Percentiles rank a stretch among this genome's conserved stretches.
Evolutionary conservation across 2,888 invertebrate species (phyloP).

Genomic region (Esperia sulphurella): DNA sequence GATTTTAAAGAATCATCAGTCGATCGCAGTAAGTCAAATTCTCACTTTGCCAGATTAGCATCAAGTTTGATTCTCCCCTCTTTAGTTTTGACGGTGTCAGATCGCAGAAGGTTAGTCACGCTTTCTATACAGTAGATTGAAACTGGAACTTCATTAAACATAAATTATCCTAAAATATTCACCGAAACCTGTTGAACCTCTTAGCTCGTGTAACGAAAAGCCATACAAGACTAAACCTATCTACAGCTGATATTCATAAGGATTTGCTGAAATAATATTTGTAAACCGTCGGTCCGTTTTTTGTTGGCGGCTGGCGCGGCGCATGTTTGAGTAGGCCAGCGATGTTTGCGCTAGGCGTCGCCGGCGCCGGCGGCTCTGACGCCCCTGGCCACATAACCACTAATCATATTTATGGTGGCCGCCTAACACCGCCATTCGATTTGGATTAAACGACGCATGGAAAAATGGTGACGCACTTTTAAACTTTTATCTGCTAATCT

Average conservation of each 20-base stretch:
- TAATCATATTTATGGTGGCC: constrained; percentile 72
- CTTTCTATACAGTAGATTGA: too few species aligned
- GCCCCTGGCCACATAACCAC: constrained; percentile 48
- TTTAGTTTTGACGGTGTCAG: too few species aligned
- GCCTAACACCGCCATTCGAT: constrained; percentile 40
- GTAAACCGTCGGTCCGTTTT: constrained; percentile 36
- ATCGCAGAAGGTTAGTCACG: too few species aligned
- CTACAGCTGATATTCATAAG: constrained; percentile 21
- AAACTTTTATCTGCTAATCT: not conserved
- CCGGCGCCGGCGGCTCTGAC: constrained; percentile 31
- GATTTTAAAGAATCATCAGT: too few species aligned
- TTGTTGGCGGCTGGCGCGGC: constrained; percentile 21
- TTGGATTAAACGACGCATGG: constrained; percentile 52
- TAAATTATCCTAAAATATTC: not conserved
- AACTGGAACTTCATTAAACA: not conserved
- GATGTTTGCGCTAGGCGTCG: constrained; percentile 55
- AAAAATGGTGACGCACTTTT: constrained; percentile 3
- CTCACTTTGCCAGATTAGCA: too few species aligned
- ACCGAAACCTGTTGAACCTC: not conserved
- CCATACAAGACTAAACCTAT: not conserved
- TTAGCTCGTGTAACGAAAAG: not conserved
- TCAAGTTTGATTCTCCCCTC: too few species aligned
- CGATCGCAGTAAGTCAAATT: too few species aligned
- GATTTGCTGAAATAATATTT: constrained; percentile 48
- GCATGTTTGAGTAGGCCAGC: constrained; percentile 53